Evolutionary conservation across 2,797 vertebrate genomes (phyloP).

Genomic region (Macroramphosus scolopax): DNA sequence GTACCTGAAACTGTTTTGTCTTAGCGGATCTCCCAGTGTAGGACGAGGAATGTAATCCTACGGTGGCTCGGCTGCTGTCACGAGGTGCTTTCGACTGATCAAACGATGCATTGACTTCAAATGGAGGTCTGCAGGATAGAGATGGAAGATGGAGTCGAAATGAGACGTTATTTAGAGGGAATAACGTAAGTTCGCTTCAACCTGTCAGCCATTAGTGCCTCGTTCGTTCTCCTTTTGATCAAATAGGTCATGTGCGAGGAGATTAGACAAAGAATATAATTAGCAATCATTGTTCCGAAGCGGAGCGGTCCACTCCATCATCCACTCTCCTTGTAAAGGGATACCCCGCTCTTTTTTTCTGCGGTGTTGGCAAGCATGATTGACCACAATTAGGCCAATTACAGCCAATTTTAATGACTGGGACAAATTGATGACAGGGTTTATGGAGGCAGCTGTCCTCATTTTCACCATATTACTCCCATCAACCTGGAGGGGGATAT

Average conservation of each 20-base stretch:
- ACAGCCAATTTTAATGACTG: slow-evolving; percentile 65
- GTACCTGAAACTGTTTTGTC: slow-evolving; percentile 55
- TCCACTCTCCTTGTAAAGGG: slow-evolving; percentile 56
- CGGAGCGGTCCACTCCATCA: slow-evolving; percentile 30
- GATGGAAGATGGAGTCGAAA: too few relatives aligned
- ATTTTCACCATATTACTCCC: slow-evolving; percentile 53
- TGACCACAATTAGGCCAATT: slow-evolving; percentile 73
- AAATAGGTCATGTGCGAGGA: slow-evolving; percentile 48
- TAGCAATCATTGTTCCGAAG: slow-evolving; percentile 45
- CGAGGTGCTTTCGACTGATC: slow-evolving; percentile 32
- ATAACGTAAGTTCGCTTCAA: slow-evolving; percentile 24
- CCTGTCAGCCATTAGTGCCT: slow-evolving; percentile 49
- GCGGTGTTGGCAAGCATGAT: slow-evolving; percentile 65
- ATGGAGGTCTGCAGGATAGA: too few relatives aligned
- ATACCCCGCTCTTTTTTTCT: slow-evolving; percentile 71
- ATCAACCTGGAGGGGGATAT: slow-evolving; percentile 32
- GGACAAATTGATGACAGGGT: slow-evolving; percentile 73
- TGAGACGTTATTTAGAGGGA: slow-evolving; percentile 18
- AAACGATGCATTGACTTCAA: slow-evolving; percentile 34
- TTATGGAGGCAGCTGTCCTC: slow-evolving; percentile 62
- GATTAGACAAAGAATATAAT: slow-evolving; percentile 59
- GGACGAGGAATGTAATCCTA: slow-evolving; percentile 32
- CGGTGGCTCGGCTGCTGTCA: slow-evolving; percentile 31
- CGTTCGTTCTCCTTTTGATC: slow-evolving; percentile 54
- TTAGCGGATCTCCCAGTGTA: slow-evolving; percentile 32